Conservation (phyloP, 2,113 vertebrate genomes). For the Elanus axillaris region DNA sequence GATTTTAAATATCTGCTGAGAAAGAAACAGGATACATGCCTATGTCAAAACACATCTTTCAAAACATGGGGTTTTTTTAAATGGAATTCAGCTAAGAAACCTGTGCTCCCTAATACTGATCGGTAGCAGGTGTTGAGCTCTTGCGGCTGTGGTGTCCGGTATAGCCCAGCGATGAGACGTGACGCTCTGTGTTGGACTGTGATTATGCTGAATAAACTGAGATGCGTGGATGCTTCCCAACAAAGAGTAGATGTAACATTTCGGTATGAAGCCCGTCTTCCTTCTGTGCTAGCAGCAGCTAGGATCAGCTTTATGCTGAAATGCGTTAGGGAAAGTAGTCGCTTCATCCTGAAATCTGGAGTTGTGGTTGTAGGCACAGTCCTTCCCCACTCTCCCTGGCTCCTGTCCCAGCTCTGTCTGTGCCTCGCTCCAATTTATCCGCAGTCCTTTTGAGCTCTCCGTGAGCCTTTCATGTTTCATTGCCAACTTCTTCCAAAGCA, state of each 20-base stretch:
- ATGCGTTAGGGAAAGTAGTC: not conserved
- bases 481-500: slow-evolving; percentile 46
- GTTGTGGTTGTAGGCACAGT: not conserved
- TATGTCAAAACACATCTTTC: not conserved
- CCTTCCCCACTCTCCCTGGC: slow-evolving; percentile 14
- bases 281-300: slow-evolving; percentile 10
- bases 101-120: fast-evolving
- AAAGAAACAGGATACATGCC: not conserved
- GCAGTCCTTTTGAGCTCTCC: slow-evolving; percentile 1
- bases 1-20: not conserved
- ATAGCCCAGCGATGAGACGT: fast-evolving
- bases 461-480: slow-evolving; percentile 10
- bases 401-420: slow-evolving; percentile 22
- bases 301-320: slow-evolving; percentile 8
- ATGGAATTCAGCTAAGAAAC: not conserved
- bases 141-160: fast-evolving
- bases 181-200: fast-evolving
- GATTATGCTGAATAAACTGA: fast-evolving
- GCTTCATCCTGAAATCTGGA: slow-evolving; percentile 25
- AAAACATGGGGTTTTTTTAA: fast-evolving
- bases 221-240: not conserved
- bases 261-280: not conserved
- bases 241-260: not conserved
- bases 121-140: not conserved
- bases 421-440: slow-evolving; percentile 3